Base-by-base conservation (phyloP, 92 coral and sea anemone genomes). In the Chrysogorgia sp. region DNA sequence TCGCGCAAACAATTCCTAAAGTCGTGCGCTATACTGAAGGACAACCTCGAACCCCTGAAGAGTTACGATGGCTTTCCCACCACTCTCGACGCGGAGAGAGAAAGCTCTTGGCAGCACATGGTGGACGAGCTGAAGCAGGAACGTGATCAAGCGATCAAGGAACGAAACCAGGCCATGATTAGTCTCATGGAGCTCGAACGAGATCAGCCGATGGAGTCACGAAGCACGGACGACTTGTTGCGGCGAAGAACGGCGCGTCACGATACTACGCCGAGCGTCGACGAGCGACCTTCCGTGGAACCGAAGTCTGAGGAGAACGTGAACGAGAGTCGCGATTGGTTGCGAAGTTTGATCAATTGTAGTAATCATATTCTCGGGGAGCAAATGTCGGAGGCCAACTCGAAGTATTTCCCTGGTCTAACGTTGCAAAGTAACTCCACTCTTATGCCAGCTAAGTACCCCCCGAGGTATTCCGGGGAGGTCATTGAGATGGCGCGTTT, bases 121-220 rank as follows among this genome's bases (percentile, higher is more conserved):
- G 69, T 87, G 32, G 88, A 86, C 29, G 92, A 89, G 24, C 61
- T 89, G 21, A 89, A 88, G 48, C 88, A 81, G 6, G 98, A 93
- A 48, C 93, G 98, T 13, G 98, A 93, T 63, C 97, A 91, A 70
- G 91, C 92, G 0, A 83, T 93, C 32, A 48, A 76, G 30, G 98
- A 93, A 48, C 82, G 98, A 17, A 91, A 93, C 79, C 93, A 91
- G 82, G 97, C 98, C 31, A 69, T 93, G 47, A 71, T 90, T 48
- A 90, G 90, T 22, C 75, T 93, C 3, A 89, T 93, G 98, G 97
- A 93, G 47, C 81, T 93, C 40, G 97, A 93, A 71, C 90, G 86
- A 52, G 88, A 91, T 19, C 89, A 88, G 49, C 57, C 59, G 62
- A 34, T 79, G 55, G 49, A 45, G 55, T 20, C 64, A 58, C 45